Conservation (phyloP, 2,888 invertebrate genomes). For the Busseola fusca region DNA sequence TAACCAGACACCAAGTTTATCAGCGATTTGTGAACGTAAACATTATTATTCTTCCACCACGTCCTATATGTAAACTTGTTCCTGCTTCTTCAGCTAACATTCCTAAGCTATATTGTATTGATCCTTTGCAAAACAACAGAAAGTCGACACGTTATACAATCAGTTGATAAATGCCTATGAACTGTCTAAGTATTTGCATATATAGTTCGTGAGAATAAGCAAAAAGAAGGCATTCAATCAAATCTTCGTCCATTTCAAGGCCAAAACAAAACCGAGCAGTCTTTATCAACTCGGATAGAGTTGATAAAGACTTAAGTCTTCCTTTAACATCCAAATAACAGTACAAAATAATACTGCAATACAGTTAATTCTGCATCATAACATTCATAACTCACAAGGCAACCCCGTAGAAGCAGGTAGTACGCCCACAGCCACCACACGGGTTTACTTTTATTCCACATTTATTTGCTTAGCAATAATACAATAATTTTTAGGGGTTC, state of each 20-base stretch:
- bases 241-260: neutral
- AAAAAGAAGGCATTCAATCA: neutral
- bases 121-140: slow-evolving; percentile 2
- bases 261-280: neutral
- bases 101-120: slow-evolving; percentile 26
- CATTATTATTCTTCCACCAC: slow-evolving; percentile 20
- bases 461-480: slow-evolving; percentile 22
- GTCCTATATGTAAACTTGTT: slow-evolving; percentile 17
- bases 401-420: slow-evolving; percentile 43
- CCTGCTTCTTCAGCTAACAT: slow-evolving; percentile 33
- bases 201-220: neutral
- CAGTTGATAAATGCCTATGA: neutral
- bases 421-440: slow-evolving; percentile 25
- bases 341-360: neutral
- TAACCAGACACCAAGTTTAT: slow-evolving; percentile 46
- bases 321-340: neutral
- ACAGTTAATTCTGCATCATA: slow-evolving; percentile 14
- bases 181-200: neutral
- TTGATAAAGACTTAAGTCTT: too few species aligned
- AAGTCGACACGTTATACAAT: neutral
- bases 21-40: slow-evolving; percentile 32
- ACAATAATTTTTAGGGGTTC: slow-evolving; percentile 11
- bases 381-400: slow-evolving; percentile 1
- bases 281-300: neutral
- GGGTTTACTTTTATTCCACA: slow-evolving; percentile 38